These are phyloP conservation scores for Grantiella picta DNA, from an alignment of 2,113 vertebrate species.

Conservation along the genomic window DNA sequence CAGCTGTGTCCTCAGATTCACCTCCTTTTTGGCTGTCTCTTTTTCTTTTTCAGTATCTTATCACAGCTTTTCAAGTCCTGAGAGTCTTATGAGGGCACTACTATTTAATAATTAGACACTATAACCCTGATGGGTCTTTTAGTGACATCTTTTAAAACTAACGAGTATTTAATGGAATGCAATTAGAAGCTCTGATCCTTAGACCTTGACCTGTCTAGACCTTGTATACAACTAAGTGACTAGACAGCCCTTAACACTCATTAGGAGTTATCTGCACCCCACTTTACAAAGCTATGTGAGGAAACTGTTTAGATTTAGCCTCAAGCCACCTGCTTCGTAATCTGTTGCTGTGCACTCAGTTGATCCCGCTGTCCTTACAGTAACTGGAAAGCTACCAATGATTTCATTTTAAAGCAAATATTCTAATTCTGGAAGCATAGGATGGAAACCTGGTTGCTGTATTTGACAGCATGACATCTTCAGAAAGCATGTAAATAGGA, in stretches of 20 bases:
- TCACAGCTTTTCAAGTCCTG: slow-evolving; percentile 4
- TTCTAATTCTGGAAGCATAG: neutral
- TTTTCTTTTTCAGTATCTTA: neutral
- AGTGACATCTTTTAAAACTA: slow-evolving; percentile 29
- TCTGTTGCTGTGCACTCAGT: slow-evolving; percentile 69
- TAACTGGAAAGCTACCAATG: slow-evolving; percentile 57
- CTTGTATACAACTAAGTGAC: slow-evolving; percentile 43
- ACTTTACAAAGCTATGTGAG: slow-evolving; percentile 73
- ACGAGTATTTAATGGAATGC: slow-evolving; percentile 34
- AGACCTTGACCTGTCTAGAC: slow-evolving; percentile 52
- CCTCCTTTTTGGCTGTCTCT: slow-evolving; percentile 34
- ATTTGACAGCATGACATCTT: neutral
- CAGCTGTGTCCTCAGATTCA: slow-evolving; percentile 63
- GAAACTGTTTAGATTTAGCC: slow-evolving; percentile 78
- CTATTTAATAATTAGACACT: slow-evolving; percentile 23
- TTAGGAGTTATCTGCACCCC: slow-evolving; percentile 62
- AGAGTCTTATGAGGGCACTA: slow-evolving; percentile 4
- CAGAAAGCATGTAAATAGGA: neutral
- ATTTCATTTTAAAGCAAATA: slow-evolving; percentile 61
- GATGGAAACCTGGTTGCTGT: neutral
- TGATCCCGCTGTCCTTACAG: slow-evolving; percentile 65
- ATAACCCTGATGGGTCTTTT: neutral
- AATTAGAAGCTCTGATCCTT: slow-evolving; percentile 53
- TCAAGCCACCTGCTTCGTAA: slow-evolving; percentile 78
- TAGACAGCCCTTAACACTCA: slow-evolving; percentile 59